These are phyloP conservation scores for Florisuga fusca DNA, from an alignment of 2,797 vertebrate genomes.

Conservation along the genomic window DNA sequence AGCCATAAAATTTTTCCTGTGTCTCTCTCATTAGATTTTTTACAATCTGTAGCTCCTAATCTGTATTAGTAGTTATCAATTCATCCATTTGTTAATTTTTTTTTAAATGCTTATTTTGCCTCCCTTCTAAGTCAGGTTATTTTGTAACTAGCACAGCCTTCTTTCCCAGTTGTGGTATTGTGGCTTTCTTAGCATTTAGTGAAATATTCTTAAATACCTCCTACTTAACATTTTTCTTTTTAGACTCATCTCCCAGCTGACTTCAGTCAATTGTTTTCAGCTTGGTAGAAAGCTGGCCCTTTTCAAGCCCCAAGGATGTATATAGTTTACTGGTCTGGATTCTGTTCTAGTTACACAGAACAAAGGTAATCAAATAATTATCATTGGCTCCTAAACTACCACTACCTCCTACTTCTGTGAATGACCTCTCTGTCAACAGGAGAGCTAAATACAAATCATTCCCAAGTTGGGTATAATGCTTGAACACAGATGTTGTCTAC, in stretches of 20 bases:
- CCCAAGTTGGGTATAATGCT: neutral
- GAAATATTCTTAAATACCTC: conserved; percentile 47
- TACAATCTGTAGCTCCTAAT: neutral
- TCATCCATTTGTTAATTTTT: neutral
- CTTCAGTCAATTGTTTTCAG: conserved; percentile 35
- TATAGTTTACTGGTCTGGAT: conserved; percentile 1
- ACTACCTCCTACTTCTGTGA: neutral
- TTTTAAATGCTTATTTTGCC: neutral
- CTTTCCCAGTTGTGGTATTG: conserved; percentile 35
- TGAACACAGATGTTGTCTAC: neutral
- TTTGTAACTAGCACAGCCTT: neutral
- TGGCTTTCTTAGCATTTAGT: conserved; percentile 35
- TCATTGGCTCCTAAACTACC: neutral
- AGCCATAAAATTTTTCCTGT: neutral
- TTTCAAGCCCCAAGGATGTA: neutral
- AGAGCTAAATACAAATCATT: neutral
- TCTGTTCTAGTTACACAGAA: neutral
- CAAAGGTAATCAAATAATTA: conserved; percentile 1
- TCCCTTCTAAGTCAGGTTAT: neutral
- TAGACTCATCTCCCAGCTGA: conserved; percentile 27
- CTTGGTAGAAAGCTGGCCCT: neutral
- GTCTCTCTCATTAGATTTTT: neutral
- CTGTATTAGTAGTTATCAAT: neutral
- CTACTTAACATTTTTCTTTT: conserved; percentile 51
- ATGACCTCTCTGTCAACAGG: neutral